Percentiles rank a stretch among this genome's conserved stretches.
These are phyloP conservation scores for Formicarius rufipectus DNA, from an alignment of 2,113 vertebrate species.

Conservation along the genomic window DNA sequence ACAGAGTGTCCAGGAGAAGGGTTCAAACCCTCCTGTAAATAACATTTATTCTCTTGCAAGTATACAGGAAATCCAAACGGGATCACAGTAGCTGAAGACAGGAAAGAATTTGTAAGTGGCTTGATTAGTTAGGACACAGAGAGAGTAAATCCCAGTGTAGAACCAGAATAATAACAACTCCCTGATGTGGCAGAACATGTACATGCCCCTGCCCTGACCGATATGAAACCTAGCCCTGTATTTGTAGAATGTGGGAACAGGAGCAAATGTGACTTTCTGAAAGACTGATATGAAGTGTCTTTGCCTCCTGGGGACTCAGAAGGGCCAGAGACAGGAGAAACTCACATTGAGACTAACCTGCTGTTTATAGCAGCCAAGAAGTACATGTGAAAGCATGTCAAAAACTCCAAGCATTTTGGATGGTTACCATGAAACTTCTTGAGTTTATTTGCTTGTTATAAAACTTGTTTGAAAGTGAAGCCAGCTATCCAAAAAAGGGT, in stretches of 20 bases:
- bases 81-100: background rate
- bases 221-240: background rate
- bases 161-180: background rate
- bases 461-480: conserved; percentile 20
- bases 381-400: conserved; percentile 48
- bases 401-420: conserved; percentile 55
- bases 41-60: background rate
- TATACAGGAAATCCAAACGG: background rate
- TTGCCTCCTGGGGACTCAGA: background rate
- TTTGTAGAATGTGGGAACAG: background rate
- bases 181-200: background rate
- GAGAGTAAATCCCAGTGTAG: background rate
- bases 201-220: background rate
- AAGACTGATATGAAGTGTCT: background rate
- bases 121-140: background rate
- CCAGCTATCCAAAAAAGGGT: background rate
- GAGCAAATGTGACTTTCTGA: background rate
- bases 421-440: conserved; percentile 9
- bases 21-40: background rate
- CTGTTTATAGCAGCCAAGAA: background rate
- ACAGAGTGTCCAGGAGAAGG: background rate
- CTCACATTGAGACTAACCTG: background rate
- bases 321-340: conserved; percentile 3
- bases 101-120: background rate
- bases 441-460: conserved; percentile 36